Percentiles rank a stretch among this genome's conserved stretches.
phyloP scores from a whole-genome alignment of 2,797 vertebrate genomes.

The Moxostoma hubbsi region DNA sequence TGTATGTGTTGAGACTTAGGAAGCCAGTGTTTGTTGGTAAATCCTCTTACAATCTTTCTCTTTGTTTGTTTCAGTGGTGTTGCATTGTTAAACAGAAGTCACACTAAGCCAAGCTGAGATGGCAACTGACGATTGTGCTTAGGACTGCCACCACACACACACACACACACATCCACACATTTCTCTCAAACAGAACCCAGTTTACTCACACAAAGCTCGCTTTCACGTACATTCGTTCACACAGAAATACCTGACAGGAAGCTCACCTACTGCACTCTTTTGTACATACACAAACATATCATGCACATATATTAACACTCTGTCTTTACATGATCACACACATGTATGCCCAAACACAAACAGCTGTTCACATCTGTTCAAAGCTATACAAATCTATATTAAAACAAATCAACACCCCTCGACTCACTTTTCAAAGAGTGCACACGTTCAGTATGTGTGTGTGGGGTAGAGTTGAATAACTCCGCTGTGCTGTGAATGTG shows the following conservation, averaged over 20 bases:
- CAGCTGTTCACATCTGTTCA: constrained; percentile 12
- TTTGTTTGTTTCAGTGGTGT: constrained; percentile 44
- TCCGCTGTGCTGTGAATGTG: constrained; percentile 61
- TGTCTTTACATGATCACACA: constrained; percentile 4
- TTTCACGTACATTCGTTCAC: constrained; percentile 49
- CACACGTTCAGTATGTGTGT: constrained; percentile 33
- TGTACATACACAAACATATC: background rate
- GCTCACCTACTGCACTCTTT: constrained; percentile 18
- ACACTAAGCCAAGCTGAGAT: constrained; percentile 69
- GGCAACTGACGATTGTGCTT: constrained; percentile 67
- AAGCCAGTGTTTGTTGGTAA: constrained; percentile 37
- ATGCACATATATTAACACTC: constrained; percentile 28
- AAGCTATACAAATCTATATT: constrained; percentile 25
- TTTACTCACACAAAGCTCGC: constrained; percentile 7
- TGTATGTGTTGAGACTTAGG: constrained; percentile 14
- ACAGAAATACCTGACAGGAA: constrained; percentile 45
- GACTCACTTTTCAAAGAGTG: constrained; percentile 35
- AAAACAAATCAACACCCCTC: constrained; percentile 37
- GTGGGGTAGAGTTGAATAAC: constrained; percentile 64
- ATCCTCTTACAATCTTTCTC: constrained; percentile 47
- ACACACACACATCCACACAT: constrained; percentile 25
- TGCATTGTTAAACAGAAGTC: constrained; percentile 73
- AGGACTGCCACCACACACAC: constrained; percentile 40
- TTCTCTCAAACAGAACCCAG: constrained; percentile 41
- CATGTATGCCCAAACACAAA: background rate